Base-by-base conservation (phyloP, 2,797 vertebrate genomes). In the Thunnus albacares region DNA sequence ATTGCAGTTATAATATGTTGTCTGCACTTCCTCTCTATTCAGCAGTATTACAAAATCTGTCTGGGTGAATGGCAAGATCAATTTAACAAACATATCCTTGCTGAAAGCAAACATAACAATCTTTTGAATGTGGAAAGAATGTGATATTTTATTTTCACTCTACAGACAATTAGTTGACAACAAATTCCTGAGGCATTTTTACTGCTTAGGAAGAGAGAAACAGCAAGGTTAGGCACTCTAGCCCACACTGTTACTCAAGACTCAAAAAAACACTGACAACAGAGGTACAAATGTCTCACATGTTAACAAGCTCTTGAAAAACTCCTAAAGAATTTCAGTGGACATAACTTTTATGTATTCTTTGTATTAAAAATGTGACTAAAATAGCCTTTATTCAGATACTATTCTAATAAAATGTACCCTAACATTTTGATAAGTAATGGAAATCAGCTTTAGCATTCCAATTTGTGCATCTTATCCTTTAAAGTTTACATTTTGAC, bases 111-210 rank as follows among this genome's bases (percentile, higher is more conserved):
- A 63, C 52, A 80, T 14, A 49, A 73, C n/a, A 68, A 41, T 66
- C 30, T 47, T 69, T 71, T 49, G 28, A 17, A 58, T 30, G 15
- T 3, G 45, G 30, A 71, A 59, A 66, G 24, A 70, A 17, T 73
- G 60, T 75, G 1, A 60, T 51, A 55, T 66, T 59, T 11, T 67
- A 35, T 79, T 79, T 75, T 15, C 4, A 1, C 83, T 68, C 20
- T 0, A n/a, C 75, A 74, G 53, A 77, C 63, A 75, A 82, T 85
- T 71, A 83, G 35, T 59, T 30, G 24, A 24, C 30, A 79, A 77
- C 62, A 76, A 71, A 68, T 70, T 71, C 52, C 59, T 45, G 33
- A 64, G 62, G 71, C 33, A 26, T 17, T 80, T 65, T 77, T 60
- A 52, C 18, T 58, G 30, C 26, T 79, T 58, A 75, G 58, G 61